Conservation (phyloP, 2,888 invertebrate species). For the Synanthedon vespiformis region DNA sequence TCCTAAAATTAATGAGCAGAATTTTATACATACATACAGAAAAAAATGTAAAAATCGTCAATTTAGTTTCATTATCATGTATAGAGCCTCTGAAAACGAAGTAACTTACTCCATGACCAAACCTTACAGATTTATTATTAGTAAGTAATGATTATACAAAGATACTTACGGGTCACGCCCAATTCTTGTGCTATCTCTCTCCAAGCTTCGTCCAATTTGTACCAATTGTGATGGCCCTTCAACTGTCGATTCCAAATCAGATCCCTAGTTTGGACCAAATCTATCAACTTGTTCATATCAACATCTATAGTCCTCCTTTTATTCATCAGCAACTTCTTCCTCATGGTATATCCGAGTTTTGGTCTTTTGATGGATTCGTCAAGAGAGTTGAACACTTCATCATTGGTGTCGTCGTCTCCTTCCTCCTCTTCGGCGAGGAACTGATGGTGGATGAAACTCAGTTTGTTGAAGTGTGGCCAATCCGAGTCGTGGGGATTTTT, state of each 20-base stretch:
- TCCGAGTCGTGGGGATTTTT: constrained; percentile 50
- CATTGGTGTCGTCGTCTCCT: constrained; percentile 45
- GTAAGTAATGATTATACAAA: background rate
- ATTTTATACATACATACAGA: no score
- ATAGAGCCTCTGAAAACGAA: no score
- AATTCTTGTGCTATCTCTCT: constrained; percentile 57
- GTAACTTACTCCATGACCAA: no score
- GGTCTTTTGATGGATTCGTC: constrained; percentile 57
- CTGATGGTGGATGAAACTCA: constrained; percentile 56
- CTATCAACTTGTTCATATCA: constrained; percentile 55
- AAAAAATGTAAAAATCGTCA: no score
- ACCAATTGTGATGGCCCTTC: constrained; percentile 63
- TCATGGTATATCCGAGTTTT: constrained; percentile 57
- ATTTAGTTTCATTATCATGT: no score
- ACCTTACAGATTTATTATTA: no score
- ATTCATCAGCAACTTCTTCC: constrained; percentile 55
- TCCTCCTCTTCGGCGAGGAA: constrained; percentile 56
- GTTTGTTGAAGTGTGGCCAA: constrained; percentile 56
- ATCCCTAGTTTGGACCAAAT: constrained; percentile 44
- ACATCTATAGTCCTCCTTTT: constrained; percentile 55
- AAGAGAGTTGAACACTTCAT: constrained; percentile 45
- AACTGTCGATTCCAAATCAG: constrained; percentile 60
- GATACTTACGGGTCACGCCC: constrained; percentile 52
- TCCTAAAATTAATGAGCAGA: no score
- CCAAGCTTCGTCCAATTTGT: constrained; percentile 60